Percentiles rank a stretch among this genome's conserved stretches.
phyloP scores from a whole-genome alignment of 2,797 vertebrate genomes.

The Sebastiscus albofasciatus region DNA sequence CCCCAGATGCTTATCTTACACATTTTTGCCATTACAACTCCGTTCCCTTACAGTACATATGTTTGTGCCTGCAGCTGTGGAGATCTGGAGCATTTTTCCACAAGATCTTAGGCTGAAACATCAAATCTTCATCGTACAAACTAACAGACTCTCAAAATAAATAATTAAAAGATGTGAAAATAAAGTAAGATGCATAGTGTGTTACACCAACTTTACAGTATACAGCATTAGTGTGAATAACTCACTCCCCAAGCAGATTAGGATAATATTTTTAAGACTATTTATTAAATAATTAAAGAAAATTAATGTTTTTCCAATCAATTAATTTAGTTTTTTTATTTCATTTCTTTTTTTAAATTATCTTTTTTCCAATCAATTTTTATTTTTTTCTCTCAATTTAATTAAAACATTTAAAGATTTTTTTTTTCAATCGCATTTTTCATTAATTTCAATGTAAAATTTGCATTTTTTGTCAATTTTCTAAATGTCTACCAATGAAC shows the following conservation, averaged over 20 bases:
- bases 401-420: background rate
- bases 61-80: constrained; percentile 32
- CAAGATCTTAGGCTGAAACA: constrained; percentile 7
- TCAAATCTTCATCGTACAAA: background rate
- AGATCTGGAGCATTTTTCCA: background rate
- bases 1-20: constrained; percentile 54
- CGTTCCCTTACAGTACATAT: constrained; percentile 18
- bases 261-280: background rate
- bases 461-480: background rate
- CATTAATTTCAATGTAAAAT: background rate
- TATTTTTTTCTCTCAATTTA: background rate
- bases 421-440: background rate
- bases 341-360: background rate
- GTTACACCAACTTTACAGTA: background rate
- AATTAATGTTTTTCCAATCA: too few relatives aligned
- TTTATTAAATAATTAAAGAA: background rate
- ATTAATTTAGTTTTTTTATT: too few relatives aligned
- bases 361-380: background rate
- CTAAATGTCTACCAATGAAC: background rate
- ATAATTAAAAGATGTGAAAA: background rate
- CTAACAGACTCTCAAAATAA: background rate
- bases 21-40: constrained; percentile 40
- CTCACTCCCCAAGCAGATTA: background rate
- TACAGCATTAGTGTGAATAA: background rate
- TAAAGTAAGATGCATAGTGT: background rate